Conservation (phyloP, 2,113 vertebrate species). For the Microcebus griseorufus region DNA sequence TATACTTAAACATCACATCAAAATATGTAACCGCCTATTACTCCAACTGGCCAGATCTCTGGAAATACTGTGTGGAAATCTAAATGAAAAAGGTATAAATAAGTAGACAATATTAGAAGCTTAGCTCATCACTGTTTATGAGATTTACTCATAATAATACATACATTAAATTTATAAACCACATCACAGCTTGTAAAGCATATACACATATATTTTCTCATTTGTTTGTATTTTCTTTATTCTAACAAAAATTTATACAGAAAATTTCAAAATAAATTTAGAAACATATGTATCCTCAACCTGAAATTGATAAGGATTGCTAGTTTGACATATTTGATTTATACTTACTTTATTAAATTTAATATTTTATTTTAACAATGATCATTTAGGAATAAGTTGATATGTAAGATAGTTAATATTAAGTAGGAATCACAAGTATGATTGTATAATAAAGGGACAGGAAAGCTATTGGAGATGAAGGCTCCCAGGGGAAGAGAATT, state of each 20-base stretch:
- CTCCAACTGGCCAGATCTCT: background rate
- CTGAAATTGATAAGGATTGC: background rate
- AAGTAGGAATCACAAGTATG: background rate
- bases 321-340: background rate
- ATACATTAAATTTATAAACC: background rate
- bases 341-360: background rate
- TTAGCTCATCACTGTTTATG: background rate
- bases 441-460: background rate
- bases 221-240: background rate
- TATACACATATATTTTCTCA: background rate
- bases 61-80: background rate
- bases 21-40: background rate
- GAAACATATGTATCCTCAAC: background rate
- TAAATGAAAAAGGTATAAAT: background rate
- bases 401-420: background rate
- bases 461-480: background rate
- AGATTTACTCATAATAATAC: background rate
- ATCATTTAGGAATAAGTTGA: background rate
- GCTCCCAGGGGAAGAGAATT: background rate
- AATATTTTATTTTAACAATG: background rate
- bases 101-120: background rate
- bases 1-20: background rate
- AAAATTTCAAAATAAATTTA: background rate
- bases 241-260: background rate
- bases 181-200: background rate